These are phyloP conservation scores for Caenorhabditis briggsae DNA, from an alignment of 1,140 invertebrate genomes.

Conservation along the genomic window DNA sequence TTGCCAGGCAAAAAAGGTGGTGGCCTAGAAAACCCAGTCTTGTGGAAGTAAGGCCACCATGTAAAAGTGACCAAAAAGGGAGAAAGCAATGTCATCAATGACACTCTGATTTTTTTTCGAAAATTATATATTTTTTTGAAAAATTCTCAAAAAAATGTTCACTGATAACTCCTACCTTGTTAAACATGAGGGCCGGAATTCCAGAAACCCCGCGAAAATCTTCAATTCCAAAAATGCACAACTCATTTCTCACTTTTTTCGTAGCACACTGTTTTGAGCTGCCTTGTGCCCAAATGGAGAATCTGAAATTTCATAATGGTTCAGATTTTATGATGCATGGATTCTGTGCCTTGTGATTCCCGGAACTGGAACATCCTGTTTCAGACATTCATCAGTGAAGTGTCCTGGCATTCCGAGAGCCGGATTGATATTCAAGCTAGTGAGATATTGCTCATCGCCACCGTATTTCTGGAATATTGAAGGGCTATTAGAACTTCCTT, in stretches of 20 bases:
- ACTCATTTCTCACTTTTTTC: not conserved
- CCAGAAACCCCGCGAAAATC: not conserved
- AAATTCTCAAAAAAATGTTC: too few species aligned
- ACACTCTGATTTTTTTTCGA: too few species aligned
- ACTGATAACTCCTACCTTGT: not conserved
- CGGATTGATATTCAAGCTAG: not conserved
- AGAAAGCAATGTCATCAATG: too few species aligned
- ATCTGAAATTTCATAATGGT: not conserved
- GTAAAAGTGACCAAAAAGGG: too few species aligned
- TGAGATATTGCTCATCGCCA: not conserved
- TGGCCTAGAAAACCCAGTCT: not conserved
- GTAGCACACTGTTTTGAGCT: not conserved
- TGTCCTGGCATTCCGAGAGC: conserved; percentile 30
- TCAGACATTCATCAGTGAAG: conserved; percentile 20
- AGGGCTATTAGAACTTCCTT: not conserved
- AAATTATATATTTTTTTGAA: too few species aligned
- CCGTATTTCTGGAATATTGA: not conserved
- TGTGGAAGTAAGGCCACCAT: too few species aligned
- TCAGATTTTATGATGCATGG: not conserved
- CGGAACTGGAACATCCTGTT: not conserved
- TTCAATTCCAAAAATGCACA: conserved; percentile 41
- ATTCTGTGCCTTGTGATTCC: not conserved
- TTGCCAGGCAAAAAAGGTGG: too few species aligned
- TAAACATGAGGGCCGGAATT: not conserved
- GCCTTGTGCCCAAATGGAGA: not conserved